Base-by-base conservation (phyloP, 2,797 vertebrate species). In the Aphelocoma californica region DNA sequence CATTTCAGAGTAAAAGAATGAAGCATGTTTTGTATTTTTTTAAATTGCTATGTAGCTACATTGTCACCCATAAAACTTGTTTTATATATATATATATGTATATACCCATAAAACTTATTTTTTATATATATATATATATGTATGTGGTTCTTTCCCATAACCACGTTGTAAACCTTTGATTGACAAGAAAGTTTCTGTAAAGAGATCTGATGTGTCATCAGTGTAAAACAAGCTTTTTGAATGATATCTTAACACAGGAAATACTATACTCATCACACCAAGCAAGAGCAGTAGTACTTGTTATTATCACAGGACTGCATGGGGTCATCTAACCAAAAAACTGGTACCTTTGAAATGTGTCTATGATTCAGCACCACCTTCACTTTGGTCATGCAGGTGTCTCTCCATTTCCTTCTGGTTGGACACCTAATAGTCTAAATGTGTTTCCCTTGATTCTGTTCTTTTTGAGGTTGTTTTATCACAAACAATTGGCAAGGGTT, bases 111-210 rank as follows among this genome's bases (percentile, higher is more conserved):
- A 96, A 90, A 77, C 38, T 29, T 91, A 40, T 71, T 94, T 25
- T 25, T 56, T 34, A 34, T 34, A 34, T 56, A 10, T 23, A 24
- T 88, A 29, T 47, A 67, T 19, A 10, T 45, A 14, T n/a, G 28
- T 14, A 16, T 18, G 25, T 45, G 45, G 3, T 31, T 94, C 36
- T 86, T 67, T 84, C 81, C 79, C 66, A 54, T 70, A 86, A 86
- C 47, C n/a, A n/a, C 69, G 69, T 78, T 93, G 72, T 67, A 91
- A 86, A 92, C 31, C 65, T 95, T 97, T 97, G 86, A 96, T 78
- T 95, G 93, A 94, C 88, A 95, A 93, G 92, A 87, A 95, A 89
- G 60, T 91, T 97, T 96, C 91, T 93, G 72, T 88, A 94, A 95
- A 96, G 15, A 67, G 31, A 81, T 92, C 54, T 83, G 58, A 89